These are phyloP conservation scores for Platycheirus albimanus DNA, from an alignment of 2,888 invertebrate genomes.

Conservation along the genomic window DNA sequence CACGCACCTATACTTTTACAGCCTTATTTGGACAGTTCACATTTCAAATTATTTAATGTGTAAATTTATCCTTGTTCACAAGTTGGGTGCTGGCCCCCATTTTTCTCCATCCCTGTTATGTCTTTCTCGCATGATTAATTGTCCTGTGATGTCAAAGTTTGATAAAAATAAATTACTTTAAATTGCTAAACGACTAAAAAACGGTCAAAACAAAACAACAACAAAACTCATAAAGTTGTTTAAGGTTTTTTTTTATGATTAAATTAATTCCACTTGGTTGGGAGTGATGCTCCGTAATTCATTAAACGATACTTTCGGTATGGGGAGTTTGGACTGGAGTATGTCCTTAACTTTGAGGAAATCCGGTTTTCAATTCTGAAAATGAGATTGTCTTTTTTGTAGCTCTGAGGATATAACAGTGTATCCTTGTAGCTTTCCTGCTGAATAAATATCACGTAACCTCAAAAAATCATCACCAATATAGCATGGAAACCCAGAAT, in stretches of 20 bases:
- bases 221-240: not conserved
- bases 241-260: not conserved
- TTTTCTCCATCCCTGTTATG: not conserved
- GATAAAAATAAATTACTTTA: slow-evolving; percentile 58
- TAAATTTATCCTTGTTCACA: not conserved
- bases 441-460: too few relatives aligned
- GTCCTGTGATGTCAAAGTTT: slow-evolving; percentile 51
- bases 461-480: too few relatives aligned
- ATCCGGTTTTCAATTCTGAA: too few relatives aligned
- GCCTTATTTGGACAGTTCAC: not conserved
- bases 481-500: too few relatives aligned
- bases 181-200: slow-evolving; percentile 20
- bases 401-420: too few relatives aligned
- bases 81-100: not conserved
- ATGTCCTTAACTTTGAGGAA: not conserved
- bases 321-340: not conserved
- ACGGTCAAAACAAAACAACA: not conserved
- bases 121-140: slow-evolving; percentile 56
- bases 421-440: too few relatives aligned
- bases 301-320: not conserved
- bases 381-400: too few relatives aligned
- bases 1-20: too few relatives aligned
- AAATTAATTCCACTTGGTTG: not conserved
- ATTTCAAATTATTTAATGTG: slow-evolving; percentile 11
- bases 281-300: not conserved